phyloP scores from a whole-genome alignment of 2,888 invertebrate species.

The Penaeus monodon region DNA sequence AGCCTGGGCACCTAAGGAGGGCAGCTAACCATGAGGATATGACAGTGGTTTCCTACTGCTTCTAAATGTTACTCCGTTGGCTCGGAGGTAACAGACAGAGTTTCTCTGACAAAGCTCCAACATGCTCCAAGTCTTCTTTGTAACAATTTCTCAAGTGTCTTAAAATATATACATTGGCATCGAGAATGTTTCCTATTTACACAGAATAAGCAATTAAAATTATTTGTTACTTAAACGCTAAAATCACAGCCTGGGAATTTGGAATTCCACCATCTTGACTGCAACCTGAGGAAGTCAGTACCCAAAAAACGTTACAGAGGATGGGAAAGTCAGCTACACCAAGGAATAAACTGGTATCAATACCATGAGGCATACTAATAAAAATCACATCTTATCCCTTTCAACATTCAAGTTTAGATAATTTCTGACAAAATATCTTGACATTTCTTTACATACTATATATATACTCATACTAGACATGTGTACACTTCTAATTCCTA shows the following conservation, averaged over 20 bases:
- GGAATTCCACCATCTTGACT: slow-evolving; percentile 58
- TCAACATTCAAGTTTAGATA: too few relatives aligned
- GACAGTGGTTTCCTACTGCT: slow-evolving; percentile 3
- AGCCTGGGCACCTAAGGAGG: slow-evolving; percentile 34
- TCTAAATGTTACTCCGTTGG: slow-evolving; percentile 14
- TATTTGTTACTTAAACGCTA: slow-evolving; percentile 52
- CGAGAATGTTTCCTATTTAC: slow-evolving; percentile 32
- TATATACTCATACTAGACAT: too few relatives aligned
- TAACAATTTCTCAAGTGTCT: slow-evolving; percentile 26
- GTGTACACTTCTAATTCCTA: too few relatives aligned
- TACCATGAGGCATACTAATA: too few relatives aligned
- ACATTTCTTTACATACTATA: too few relatives aligned
- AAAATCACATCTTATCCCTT: too few relatives aligned
- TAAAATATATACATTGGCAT: slow-evolving; percentile 50
- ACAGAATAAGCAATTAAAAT: slow-evolving; percentile 41
- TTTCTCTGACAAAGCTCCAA: slow-evolving; percentile 10
- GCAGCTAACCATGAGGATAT: slow-evolving; percentile 4
- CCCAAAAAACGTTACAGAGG: slow-evolving; percentile 26
- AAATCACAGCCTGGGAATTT: slow-evolving; percentile 62
- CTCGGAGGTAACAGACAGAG: slow-evolving; percentile 16
- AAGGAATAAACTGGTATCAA: too few relatives aligned
- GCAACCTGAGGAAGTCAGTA: slow-evolving; percentile 49
- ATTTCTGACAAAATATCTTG: too few relatives aligned
- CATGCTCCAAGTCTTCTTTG: slow-evolving; percentile 22
- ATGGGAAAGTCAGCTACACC: slow-evolving; percentile 9